Percentiles rank a stretch among this genome's conserved stretches.
Evolutionary conservation across 2,113 vertebrate species (phyloP).

Genomic region (Gallinago undulata): DNA sequence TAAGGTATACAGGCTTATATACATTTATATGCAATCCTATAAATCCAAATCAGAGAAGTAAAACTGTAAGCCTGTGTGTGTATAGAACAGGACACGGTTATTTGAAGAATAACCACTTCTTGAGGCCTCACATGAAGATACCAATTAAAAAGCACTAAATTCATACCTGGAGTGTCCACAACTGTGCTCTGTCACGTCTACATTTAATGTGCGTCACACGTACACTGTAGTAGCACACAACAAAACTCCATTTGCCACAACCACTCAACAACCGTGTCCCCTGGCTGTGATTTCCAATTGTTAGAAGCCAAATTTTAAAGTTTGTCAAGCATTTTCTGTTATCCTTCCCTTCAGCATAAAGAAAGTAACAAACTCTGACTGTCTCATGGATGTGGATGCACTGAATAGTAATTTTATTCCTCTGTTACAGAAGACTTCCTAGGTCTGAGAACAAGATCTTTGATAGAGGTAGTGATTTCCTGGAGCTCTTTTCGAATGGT

Average conservation of each 20-base stretch:
- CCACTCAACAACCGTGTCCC: not conserved
- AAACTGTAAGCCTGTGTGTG: not conserved
- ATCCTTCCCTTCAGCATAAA: not conserved
- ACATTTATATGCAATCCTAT: not conserved
- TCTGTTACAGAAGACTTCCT: constrained; percentile 84
- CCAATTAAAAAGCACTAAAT: not conserved
- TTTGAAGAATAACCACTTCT: not conserved
- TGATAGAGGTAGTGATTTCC: constrained; percentile 80
- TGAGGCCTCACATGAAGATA: not conserved
- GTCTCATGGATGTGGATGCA: not conserved
- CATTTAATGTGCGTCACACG: not conserved
- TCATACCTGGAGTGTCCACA: not conserved
- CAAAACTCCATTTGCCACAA: not conserved
- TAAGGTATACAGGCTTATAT: not conserved
- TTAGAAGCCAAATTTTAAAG: not conserved
- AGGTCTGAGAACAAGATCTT: constrained; percentile 86
- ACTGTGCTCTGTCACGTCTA: not conserved
- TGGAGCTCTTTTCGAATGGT: constrained; percentile 80
- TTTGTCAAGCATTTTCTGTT: not conserved
- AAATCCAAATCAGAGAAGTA: constrained; percentile 9
- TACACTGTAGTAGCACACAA: not conserved
- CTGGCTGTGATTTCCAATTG: not conserved
- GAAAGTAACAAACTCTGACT: not conserved
- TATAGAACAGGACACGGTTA: not conserved
- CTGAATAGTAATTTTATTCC: constrained; percentile 72